Evolutionary conservation across 2,797 vertebrate genomes (phyloP).

Genomic region (Psittacula derbiana): DNA sequence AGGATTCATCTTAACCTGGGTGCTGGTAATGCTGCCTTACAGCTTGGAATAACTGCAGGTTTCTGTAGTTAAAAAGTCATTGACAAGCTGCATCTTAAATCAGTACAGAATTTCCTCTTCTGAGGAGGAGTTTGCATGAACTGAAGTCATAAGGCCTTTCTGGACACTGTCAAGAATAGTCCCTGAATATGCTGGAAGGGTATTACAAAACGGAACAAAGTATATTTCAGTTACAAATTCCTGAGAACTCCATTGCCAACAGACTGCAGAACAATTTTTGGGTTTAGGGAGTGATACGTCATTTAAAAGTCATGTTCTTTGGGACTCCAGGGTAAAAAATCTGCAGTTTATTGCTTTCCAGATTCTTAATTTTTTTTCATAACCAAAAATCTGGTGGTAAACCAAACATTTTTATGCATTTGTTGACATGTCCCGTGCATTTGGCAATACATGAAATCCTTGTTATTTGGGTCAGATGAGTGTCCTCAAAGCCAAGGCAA

Average conservation of each 20-base stretch:
- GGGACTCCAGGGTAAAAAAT: neutral
- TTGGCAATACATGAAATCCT: neutral
- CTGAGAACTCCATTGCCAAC: neutral
- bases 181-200: neutral
- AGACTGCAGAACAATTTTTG: neutral
- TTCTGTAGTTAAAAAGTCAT: neutral
- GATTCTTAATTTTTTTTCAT: neutral
- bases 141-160: neutral
- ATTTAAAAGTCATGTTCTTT: neutral
- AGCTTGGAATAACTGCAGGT: neutral
- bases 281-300: neutral
- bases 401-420: slow-evolving; percentile 3
- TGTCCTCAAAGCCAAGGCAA: slow-evolving; percentile 21
- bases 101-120: neutral
- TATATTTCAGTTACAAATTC: neutral
- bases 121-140: neutral
- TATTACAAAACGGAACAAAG: neutral
- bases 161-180: neutral
- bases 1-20: neutral
- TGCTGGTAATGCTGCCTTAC: neutral
- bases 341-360: neutral
- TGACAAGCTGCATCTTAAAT: neutral
- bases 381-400: neutral
- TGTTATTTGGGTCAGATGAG: slow-evolving; percentile 13
- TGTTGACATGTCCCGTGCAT: neutral